Evolutionary conservation across 1,140 invertebrate species (phyloP), one percentile per base, ranked within the genome.

Genomic region (Drosophila pandora): DNA sequence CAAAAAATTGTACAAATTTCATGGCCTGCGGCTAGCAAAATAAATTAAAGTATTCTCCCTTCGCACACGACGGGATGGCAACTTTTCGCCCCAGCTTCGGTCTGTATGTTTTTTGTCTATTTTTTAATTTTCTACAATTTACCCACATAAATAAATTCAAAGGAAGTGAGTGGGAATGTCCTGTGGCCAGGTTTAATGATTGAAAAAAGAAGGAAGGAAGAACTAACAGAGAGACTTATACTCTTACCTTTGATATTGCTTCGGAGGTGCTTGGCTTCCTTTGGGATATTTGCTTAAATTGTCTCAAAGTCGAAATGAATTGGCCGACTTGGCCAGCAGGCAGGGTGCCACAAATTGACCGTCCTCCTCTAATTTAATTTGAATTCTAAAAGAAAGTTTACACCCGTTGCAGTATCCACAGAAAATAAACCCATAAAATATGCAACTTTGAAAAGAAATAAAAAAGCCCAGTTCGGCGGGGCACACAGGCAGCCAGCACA

Each of bases 1-100:
- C 13, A 48, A 53, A 62, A 71, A 74, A 63, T 13, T 39, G 10
- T 34, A 69, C 41, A 48, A 69, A 39, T 69, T 69, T 49, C 21
- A 60, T 58, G 60, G 58, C 75, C 55, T 64, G 41, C 57, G 71
- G 82, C 67, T 43, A 68, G 23, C 48, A 64, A 88, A 82, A 88
- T 87, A 78, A 82, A 88, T 87, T 82, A 81, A 85, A 87, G 82
- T 57, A 82, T 83, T 82, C 56, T 25, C 59, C 49, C 52, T 43
- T 45, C 39, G 69, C 59, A 54, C 49, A 32, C 2, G 30, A 28
- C 69, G 48, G 8, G 13, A 37, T 45, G 47, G 25, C 39, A 77
- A 71, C 41, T 77, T 75, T 83, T 49, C 61, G 43, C 32, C 55
- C 62, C 61, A 7, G 30, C 43, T 60, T 28, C 41, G 37, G 64